A percentile compares a stretch with the other conserved stretches of the same genome.
phyloP scores from a whole-genome alignment of 2,888 invertebrate genomes.

The Sarcophaga variegata region DNA sequence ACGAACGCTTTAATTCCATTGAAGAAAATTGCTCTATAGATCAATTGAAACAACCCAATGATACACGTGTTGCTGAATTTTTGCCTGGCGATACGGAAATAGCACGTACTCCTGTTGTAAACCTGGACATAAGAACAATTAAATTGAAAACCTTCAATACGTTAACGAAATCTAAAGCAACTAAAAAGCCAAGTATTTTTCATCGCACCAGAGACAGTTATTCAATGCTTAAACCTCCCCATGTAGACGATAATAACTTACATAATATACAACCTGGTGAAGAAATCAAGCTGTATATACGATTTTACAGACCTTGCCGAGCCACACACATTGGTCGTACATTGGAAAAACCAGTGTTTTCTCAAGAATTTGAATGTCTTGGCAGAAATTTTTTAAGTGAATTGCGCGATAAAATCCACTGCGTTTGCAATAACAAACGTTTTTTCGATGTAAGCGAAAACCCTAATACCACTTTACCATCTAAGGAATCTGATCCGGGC shows the following conservation, averaged over 20 bases:
- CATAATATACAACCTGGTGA: slow-evolving; percentile 64
- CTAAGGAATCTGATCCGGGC: slow-evolving; percentile 82
- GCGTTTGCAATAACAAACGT: slow-evolving; percentile 86
- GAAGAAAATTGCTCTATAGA: slow-evolving; percentile 71
- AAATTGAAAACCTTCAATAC: slow-evolving; percentile 69
- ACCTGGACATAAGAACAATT: slow-evolving; percentile 60
- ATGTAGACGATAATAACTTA: slow-evolving; percentile 30
- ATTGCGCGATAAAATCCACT: slow-evolving; percentile 89
- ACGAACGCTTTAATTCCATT: slow-evolving; percentile 66
- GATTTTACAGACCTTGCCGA: slow-evolving; percentile 83
- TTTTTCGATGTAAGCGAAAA: slow-evolving; percentile 85
- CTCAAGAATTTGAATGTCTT: slow-evolving; percentile 85
- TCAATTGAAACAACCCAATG: slow-evolving; percentile 71
- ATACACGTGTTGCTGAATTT: slow-evolving; percentile 71
- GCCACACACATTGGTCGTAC: slow-evolving; percentile 76
- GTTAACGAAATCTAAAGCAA: slow-evolving; percentile 69
- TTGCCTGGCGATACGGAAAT: slow-evolving; percentile 70
- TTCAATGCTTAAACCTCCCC: slow-evolving; percentile 50
- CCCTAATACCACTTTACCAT: slow-evolving; percentile 78
- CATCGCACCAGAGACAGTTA: slow-evolving; percentile 72
- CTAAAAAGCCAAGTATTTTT: slow-evolving; percentile 73
- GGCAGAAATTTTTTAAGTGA: slow-evolving; percentile 87
- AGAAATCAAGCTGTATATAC: slow-evolving; percentile 82
- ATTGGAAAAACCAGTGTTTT: slow-evolving; percentile 80
- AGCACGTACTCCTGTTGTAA: slow-evolving; percentile 53